phyloP scores from a whole-genome alignment of 2,797 vertebrate species.

The Arrhamphus sclerolepis region DNA sequence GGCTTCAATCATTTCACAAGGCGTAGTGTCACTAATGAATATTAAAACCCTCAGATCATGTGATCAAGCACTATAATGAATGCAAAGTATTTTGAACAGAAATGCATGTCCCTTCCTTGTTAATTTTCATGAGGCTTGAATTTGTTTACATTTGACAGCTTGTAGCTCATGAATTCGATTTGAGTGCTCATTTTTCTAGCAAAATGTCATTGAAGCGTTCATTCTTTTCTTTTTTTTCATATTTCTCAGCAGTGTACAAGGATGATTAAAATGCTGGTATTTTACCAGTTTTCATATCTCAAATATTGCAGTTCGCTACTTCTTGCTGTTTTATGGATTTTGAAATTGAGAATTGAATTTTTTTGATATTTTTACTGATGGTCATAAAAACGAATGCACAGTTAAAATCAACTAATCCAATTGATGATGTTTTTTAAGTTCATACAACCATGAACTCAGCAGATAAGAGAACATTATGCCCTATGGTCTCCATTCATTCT shows the following conservation, averaged over 20 bases:
- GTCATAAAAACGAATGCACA: constrained; percentile 9
- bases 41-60: constrained; percentile 37
- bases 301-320: neutral
- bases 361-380: constrained; percentile 7
- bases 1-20: constrained; percentile 23
- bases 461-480: neutral
- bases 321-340: constrained; percentile 6
- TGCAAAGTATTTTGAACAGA: constrained; percentile 40
- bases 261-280: constrained; percentile 12
- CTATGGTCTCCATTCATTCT: neutral
- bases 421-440: neutral
- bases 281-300: constrained; percentile 5
- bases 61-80: constrained; percentile 18
- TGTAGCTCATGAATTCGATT: constrained; percentile 56
- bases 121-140: constrained; percentile 50
- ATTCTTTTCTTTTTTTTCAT: constrained; percentile 40
- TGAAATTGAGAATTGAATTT: constrained; percentile 22
- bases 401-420: neutral
- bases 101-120: constrained; percentile 30
- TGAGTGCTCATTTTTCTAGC: constrained; percentile 43
- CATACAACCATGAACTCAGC: neutral
- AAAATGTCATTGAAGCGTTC: constrained; percentile 36
- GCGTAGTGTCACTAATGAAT: constrained; percentile 29
- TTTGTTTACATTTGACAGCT: constrained; percentile 69
- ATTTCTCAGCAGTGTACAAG: constrained; percentile 10